Percentiles rank a stretch among this genome's conserved stretches.
Conservation (phyloP, 2,113 vertebrate genomes). For the Blennius ocellaris region DNA sequence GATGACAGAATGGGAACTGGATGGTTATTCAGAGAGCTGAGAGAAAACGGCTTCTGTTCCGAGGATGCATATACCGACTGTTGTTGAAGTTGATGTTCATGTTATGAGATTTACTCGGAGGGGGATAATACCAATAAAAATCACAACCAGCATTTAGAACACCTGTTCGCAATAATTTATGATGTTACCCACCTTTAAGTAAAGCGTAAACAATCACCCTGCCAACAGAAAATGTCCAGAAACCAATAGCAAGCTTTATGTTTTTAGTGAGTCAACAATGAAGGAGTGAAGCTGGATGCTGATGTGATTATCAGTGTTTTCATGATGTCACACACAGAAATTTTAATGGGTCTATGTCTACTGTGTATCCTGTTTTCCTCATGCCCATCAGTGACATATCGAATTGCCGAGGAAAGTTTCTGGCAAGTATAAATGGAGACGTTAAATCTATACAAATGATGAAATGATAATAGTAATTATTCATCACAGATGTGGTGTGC, state of each 20-base stretch:
- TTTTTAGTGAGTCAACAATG: constrained; percentile 27
- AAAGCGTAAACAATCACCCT: background rate
- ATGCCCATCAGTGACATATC: background rate
- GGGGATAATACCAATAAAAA: too few relatives aligned
- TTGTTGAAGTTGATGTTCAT: too few relatives aligned
- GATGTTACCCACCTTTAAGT: too few relatives aligned
- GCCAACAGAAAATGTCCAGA: constrained; percentile 3
- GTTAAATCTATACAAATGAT: background rate
- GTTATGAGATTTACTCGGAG: too few relatives aligned
- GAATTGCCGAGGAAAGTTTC: background rate
- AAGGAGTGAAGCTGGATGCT: constrained; percentile 3
- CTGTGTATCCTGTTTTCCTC: constrained; percentile 16
- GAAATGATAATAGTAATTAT: background rate
- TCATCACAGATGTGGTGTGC: background rate
- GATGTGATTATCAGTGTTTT: constrained; percentile 31
- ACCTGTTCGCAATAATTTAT: too few relatives aligned
- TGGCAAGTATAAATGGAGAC: background rate
- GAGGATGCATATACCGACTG: background rate
- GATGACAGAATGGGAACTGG: background rate
- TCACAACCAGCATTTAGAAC: too few relatives aligned
- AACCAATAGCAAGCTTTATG: constrained; percentile 16
- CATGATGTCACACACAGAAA: constrained; percentile 16
- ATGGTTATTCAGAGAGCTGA: background rate
- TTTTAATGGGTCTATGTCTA: constrained; percentile 29
- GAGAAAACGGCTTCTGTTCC: background rate